A percentile compares a stretch with the other conserved stretches of the same genome.
Conservation (phyloP, 2,888 invertebrate species). For the Adelphocoris suturalis region DNA sequence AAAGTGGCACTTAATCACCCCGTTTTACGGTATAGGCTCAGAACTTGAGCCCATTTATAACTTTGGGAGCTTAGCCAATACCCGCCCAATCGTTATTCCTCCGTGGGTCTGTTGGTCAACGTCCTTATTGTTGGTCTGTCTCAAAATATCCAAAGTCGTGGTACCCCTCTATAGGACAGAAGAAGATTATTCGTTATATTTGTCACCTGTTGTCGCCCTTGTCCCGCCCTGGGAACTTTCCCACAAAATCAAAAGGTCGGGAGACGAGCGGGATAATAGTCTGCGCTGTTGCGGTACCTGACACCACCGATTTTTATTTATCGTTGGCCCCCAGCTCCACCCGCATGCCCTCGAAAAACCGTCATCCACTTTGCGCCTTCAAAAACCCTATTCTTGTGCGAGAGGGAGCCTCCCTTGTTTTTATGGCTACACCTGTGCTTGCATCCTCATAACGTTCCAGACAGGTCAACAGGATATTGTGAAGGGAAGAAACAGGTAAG, state of each 20-base stretch:
- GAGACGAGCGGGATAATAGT: constrained; percentile 10
- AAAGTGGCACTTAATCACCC: no score
- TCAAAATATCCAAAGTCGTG: neutral
- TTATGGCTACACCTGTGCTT: constrained; percentile 34
- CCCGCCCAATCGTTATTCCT: neutral
- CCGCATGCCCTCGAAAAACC: constrained; percentile 45
- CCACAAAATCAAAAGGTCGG: constrained; percentile 48
- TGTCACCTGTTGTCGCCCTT: constrained; percentile 54
- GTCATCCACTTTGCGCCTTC: constrained; percentile 45
- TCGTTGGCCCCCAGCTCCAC: constrained; percentile 4
- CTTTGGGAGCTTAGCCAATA: no score
- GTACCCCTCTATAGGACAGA: neutral
- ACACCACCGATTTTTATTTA: constrained; percentile 41
- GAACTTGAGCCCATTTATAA: no score
- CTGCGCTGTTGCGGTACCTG: constrained; percentile 41
- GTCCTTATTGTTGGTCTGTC: neutral
- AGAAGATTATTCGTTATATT: constrained; percentile 38
- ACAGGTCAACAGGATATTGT: constrained; percentile 52
- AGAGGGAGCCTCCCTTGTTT: constrained; percentile 24
- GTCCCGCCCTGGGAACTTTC: constrained; percentile 53
- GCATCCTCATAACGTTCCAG: constrained; percentile 24
- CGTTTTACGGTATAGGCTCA: no score
- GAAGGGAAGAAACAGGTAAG: constrained; percentile 32
- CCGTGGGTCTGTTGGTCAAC: constrained; percentile 14
- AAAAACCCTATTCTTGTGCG: constrained; percentile 35